phyloP scores from a whole-genome alignment of 2,888 invertebrate species.

The Tanypteryx hageni region DNA sequence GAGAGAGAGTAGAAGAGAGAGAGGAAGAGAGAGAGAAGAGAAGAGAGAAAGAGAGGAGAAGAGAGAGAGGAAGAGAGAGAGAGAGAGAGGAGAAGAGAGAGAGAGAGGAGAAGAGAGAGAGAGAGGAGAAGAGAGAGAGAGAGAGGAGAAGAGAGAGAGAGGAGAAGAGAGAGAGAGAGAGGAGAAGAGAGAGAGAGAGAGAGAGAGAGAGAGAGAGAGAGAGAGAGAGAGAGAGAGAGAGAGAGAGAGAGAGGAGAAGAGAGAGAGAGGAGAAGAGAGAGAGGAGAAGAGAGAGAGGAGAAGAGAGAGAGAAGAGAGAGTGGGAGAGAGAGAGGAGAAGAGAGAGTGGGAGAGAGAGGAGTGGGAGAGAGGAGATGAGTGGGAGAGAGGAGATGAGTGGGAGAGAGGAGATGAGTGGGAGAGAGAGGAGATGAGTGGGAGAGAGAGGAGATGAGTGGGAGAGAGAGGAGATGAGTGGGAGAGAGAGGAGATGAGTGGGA shows the following conservation, averaged over 20 bases:
- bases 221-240: background rate
- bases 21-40: background rate
- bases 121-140: background rate
- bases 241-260: background rate
- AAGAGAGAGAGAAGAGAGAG: background rate
- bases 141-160: background rate
- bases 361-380: background rate
- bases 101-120: background rate
- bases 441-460: background rate
- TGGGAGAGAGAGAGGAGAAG: background rate
- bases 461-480: background rate
- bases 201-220: background rate
- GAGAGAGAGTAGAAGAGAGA: background rate
- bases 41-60: background rate
- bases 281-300: background rate
- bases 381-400: background rate
- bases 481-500: background rate
- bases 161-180: background rate
- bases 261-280: background rate
- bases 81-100: background rate
- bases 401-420: background rate
- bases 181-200: background rate
- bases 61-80: background rate
- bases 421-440: too few relatives aligned
- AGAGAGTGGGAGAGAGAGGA: background rate